phyloP scores from a whole-genome alignment of 1,140 invertebrate species.

The Neelides sp. region DNA sequence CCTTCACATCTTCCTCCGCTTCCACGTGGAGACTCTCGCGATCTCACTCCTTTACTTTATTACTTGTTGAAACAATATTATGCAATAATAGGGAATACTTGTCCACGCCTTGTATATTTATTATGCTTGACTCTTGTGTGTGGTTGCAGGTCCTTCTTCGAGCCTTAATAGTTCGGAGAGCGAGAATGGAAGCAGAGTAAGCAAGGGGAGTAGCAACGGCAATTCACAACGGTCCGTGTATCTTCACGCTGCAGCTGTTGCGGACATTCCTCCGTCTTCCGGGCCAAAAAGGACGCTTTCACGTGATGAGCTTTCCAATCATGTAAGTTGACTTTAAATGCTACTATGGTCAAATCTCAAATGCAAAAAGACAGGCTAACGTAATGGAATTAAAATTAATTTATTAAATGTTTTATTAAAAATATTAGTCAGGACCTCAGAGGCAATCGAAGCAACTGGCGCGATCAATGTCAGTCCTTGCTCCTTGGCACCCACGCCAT shows the following conservation, averaged over 20 bases:
- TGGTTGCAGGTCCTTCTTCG: background rate
- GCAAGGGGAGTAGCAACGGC: constrained; percentile 35
- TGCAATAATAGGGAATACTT: too few relatives aligned
- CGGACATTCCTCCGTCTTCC: constrained; percentile 24
- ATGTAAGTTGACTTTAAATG: constrained; percentile 13
- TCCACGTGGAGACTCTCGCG: too few relatives aligned
- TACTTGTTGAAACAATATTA: too few relatives aligned
- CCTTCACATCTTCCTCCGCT: too few relatives aligned
- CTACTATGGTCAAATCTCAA: constrained; percentile 36
- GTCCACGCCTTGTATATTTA: too few relatives aligned
- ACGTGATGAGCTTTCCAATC: constrained; percentile 51
- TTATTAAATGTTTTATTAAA: background rate
- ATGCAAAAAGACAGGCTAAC: background rate
- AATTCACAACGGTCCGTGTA: constrained; percentile 41
- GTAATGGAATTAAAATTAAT: background rate
- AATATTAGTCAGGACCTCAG: constrained; percentile 41
- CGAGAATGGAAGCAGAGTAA: constrained; percentile 26
- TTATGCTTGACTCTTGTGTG: too few relatives aligned
- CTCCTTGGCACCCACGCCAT: constrained; percentile 65
- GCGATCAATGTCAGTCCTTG: constrained; percentile 64
- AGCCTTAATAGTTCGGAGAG: constrained; percentile 27
- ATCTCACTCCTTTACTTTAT: too few relatives aligned
- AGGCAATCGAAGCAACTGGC: constrained; percentile 61
- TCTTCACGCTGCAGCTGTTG: constrained; percentile 26
- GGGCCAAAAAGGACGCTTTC: constrained; percentile 41